Percentiles rank a stretch among this genome's conserved stretches.
Conservation (phyloP, 1,140 invertebrate species). For the Lanistes nyassanus region DNA sequence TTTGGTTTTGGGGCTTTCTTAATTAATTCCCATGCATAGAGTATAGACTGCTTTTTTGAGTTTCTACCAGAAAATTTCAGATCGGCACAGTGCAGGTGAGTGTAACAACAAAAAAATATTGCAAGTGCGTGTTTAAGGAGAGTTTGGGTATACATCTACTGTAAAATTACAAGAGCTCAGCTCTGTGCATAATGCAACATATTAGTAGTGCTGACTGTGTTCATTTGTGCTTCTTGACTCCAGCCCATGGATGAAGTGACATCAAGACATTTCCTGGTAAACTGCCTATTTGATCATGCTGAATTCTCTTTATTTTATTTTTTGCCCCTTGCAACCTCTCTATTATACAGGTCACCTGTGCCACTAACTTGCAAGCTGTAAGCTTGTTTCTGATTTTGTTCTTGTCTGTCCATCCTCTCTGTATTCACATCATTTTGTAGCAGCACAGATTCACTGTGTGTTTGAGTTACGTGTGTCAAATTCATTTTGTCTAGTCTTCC, state of each 20-base stretch:
- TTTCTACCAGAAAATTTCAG: too few species aligned
- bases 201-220: neutral
- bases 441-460: neutral
- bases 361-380: neutral
- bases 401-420: neutral
- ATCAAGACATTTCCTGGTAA: conserved; percentile 26
- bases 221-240: conserved; percentile 1
- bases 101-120: too few species aligned
- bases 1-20: too few species aligned
- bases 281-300: neutral
- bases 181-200: too few species aligned
- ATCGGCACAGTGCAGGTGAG: too few species aligned
- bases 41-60: too few species aligned
- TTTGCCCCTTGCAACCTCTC: neutral
- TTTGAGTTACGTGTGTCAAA: neutral
- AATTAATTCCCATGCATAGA: too few species aligned
- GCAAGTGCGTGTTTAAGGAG: too few species aligned
- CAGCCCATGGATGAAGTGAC: conserved; percentile 24
- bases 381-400: neutral
- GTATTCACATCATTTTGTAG: neutral
- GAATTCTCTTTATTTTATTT: neutral
- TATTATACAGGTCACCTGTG: neutral
- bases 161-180: too few species aligned
- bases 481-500: neutral
- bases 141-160: too few species aligned